Evolutionary conservation across 2,113 vertebrate genomes (phyloP).

Genomic region (Ammodytes marinus): DNA sequence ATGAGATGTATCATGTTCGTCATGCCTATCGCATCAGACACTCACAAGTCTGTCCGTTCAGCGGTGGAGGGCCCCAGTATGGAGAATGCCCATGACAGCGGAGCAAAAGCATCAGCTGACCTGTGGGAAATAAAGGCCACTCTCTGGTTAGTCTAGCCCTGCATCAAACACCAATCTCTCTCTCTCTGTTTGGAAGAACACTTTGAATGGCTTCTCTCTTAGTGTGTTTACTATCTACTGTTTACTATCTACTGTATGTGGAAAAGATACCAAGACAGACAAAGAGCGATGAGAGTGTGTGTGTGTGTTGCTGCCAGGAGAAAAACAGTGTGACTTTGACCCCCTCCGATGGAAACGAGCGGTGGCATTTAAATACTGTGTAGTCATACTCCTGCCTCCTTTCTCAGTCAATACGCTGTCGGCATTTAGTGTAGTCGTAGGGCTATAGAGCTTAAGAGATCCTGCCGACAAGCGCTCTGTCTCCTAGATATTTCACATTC

Average conservation of each 20-base stretch:
- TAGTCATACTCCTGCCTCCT: constrained; percentile 32
- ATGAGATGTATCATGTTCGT: constrained; percentile 83
- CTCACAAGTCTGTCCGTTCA: constrained; percentile 50
- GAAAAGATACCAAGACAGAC: constrained; percentile 40
- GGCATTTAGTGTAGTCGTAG: constrained; percentile 1
- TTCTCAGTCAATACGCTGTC: constrained; percentile 17
- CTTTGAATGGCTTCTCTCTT: constrained; percentile 11
- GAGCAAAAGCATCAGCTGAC: constrained; percentile 60
- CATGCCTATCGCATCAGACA: constrained; percentile 74
- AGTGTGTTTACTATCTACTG: constrained; percentile 12
- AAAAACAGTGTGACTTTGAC: constrained; percentile 46
- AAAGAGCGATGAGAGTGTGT: constrained; percentile 7
- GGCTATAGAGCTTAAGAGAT: constrained; percentile 32
- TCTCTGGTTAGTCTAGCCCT: constrained; percentile 39
- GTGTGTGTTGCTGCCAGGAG: constrained; percentile 14
- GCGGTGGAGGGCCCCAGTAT: constrained; percentile 22
- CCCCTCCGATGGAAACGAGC: constrained; percentile 38
- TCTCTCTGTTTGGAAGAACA: not conserved
- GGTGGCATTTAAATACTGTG: constrained; percentile 26
- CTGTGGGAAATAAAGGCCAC: constrained; percentile 67
- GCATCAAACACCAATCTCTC: constrained; percentile 1
- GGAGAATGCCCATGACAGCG: constrained; percentile 50
- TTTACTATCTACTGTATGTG: constrained; percentile 19
- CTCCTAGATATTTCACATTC: constrained; percentile 61
- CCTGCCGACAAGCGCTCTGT: constrained; percentile 46